Percentiles rank a stretch among this genome's conserved stretches.
Evolutionary conservation across 1,140 invertebrate genomes (phyloP).

Genomic region (Meloidogyne exigua): DNA sequence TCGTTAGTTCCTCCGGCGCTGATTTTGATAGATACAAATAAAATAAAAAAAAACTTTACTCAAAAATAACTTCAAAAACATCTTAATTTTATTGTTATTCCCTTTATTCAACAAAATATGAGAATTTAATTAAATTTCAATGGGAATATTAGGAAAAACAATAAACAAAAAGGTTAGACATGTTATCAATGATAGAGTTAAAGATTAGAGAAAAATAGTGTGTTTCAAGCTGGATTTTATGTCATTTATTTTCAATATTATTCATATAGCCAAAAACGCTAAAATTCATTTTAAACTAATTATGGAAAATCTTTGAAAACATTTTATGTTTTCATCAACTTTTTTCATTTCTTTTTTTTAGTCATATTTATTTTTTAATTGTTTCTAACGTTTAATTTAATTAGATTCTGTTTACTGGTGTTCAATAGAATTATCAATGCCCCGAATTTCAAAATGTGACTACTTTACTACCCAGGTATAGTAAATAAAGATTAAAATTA

Average conservation of each 20-base stretch:
- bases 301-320: too few species aligned
- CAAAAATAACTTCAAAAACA: constrained; percentile 1
- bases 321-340: too few species aligned
- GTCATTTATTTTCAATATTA: not conserved
- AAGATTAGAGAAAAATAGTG: not conserved
- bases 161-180: not conserved
- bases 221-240: too few species aligned
- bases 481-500: not conserved
- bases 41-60: not conserved
- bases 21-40: not conserved
- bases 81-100: not conserved
- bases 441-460: constrained; percentile 8
- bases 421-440: constrained; percentile 8
- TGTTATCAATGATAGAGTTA: not conserved
- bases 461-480: not conserved
- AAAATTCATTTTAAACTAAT: not conserved
- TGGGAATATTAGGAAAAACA: not conserved
- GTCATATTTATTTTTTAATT: not conserved
- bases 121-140: not conserved
- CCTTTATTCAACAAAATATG: not conserved
- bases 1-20: not conserved
- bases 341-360: too few species aligned
- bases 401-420: not conserved
- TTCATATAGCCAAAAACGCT: not conserved
- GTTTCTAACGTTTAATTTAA: not conserved